Evolutionary conservation across 2,888 invertebrate species (phyloP).

Genomic region (Cloeon dipterum): DNA sequence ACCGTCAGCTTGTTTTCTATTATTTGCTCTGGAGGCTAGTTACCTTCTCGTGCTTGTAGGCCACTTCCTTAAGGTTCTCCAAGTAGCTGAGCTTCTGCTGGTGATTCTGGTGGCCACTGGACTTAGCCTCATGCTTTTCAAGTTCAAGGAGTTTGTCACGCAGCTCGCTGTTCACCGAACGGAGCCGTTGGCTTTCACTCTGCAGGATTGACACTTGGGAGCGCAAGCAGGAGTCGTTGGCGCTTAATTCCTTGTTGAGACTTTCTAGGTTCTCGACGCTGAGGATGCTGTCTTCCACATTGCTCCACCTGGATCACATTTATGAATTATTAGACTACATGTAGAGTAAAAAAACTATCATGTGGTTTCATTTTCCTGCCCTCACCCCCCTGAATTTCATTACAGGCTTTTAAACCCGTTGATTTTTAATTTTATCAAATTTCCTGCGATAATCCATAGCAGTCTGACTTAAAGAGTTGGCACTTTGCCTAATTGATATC

Average conservation of each 20-base stretch:
- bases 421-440: no score
- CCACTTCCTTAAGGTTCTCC: conserved; percentile 1
- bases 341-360: no score
- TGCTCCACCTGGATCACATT: not conserved
- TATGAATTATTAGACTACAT: not conserved
- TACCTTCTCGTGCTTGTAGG: not conserved
- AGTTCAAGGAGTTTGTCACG: not conserved
- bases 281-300: not conserved
- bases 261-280: not conserved
- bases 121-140: not conserved
- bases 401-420: no score
- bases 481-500: no score
- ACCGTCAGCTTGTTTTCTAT: not conserved
- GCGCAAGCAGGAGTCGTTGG: not conserved
- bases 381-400: no score
- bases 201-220: not conserved
- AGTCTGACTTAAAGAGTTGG: no score
- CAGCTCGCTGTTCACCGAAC: not conserved
- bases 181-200: not conserved
- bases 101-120: not conserved
- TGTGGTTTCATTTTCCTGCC: no score
- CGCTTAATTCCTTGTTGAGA: not conserved
- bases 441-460: no score
- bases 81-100: not conserved
- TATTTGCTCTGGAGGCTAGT: not conserved